These are phyloP conservation scores for Eulemur rubriventer DNA, from an alignment of 2,797 vertebrate genomes.

Conservation along the genomic window DNA sequence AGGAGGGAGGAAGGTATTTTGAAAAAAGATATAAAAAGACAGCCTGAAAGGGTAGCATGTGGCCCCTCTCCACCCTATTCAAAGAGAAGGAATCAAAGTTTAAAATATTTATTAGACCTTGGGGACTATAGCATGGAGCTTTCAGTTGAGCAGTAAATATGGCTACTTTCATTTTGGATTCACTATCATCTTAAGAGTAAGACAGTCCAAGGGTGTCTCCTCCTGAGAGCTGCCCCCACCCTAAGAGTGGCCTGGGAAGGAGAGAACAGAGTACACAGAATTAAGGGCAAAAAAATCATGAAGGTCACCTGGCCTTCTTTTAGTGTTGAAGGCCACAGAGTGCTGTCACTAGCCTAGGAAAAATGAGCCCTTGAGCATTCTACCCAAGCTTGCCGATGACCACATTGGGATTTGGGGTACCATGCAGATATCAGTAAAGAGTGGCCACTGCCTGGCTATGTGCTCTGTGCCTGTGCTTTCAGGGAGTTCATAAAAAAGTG, in stretches of 20 bases:
- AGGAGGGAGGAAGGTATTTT: background rate
- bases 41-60: accelerated
- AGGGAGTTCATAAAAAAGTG: accelerated
- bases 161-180: background rate
- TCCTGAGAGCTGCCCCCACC: background rate
- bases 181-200: background rate
- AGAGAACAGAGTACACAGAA: background rate
- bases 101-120: background rate
- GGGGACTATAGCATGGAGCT: background rate
- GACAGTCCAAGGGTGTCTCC: background rate
- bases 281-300: background rate
- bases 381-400: background rate
- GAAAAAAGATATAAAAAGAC: background rate
- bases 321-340: background rate
- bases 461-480: accelerated
- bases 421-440: background rate
- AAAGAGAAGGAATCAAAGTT: background rate
- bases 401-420: accelerated
- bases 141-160: background rate
- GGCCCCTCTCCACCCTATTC: background rate
- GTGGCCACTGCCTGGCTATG: background rate
- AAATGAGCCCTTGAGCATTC: background rate
- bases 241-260: background rate
- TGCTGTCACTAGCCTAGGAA: background rate
- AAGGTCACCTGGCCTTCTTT: background rate